Evolutionary conservation across 2,797 vertebrate genomes (phyloP), one percentile per base, ranked within the genome.

Genomic region (Microctenopoma steveboyesi): DNA sequence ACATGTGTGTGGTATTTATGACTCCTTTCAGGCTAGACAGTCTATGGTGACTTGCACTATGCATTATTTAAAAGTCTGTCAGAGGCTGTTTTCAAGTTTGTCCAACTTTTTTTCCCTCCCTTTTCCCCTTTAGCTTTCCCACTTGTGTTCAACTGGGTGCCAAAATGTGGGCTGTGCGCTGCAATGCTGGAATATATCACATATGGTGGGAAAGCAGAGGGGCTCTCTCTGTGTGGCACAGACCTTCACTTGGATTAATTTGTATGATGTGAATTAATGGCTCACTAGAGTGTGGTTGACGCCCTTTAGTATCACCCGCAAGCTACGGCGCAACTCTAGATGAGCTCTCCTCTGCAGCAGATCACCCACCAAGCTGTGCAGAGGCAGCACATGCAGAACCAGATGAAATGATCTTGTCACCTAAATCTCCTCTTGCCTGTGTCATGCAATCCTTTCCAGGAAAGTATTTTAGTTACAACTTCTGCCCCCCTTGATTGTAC

Each of bases 1-100:
- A 89, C 89, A 91, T 89, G 86, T 89, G 92, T 90, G 87, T 79
- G 89, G 85, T 88, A 91, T 94, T 93, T 92, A 88, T 84, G 90
- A 91, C 89, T 93, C 89, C 86, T 85, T 79, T 77, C 78, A 85
- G 90, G 59, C 90, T 78, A 92, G 90, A 92, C 89, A 14, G 71
- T 72, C 81, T 66, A 75, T 51, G 16, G 59, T 65, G 83, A 88
- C 83, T 87, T 66, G 69, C 67, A 81, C 75, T 80, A 55, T 79
- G 83, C 78, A 88, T 90, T 91, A 91, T 92, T 93, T 85, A 85
- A 88, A 87, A 82, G 69, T 87, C 69, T 84, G 83, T 88, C 84
- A 78, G 78, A 79, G 81, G 72, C 54, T 78, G 83, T 88, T 93
- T 92, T 94, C 83, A 91, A 88, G 84, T 88, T 83, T 72, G 72